These are phyloP conservation scores for Andrena praecox DNA, from an alignment of 2,888 invertebrate species.

Conservation along the genomic window DNA sequence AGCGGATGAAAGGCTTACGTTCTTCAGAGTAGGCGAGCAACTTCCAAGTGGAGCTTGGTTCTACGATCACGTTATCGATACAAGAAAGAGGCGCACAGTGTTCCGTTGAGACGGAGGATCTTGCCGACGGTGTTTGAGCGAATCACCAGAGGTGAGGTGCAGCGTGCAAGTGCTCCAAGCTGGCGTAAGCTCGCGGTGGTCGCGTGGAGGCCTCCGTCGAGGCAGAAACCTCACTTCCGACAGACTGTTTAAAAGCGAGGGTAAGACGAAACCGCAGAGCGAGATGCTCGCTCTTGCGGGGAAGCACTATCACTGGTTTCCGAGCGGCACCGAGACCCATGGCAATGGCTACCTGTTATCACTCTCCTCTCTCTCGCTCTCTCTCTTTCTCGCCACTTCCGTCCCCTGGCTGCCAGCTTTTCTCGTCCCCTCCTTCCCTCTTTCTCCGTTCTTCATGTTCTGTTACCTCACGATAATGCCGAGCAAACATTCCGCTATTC, in stretches of 20 bases:
- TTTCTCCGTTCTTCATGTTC: constrained; percentile 52
- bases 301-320: constrained; percentile 79
- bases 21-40: too few species aligned
- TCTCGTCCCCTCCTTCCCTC: constrained; percentile 34
- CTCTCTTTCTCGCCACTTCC: constrained; percentile 22
- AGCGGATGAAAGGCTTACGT: too few species aligned
- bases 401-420: constrained; percentile 23
- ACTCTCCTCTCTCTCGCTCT: constrained; percentile 62
- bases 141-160: constrained; percentile 3
- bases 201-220: constrained; percentile 21
- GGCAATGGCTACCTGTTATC: constrained; percentile 79
- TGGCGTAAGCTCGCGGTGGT: constrained; percentile 4
- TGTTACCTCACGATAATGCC: constrained; percentile 66
- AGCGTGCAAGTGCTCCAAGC: neutral
- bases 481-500: constrained; percentile 70
- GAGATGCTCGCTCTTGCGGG: constrained; percentile 74
- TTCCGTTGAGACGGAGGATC: neutral
- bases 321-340: constrained; percentile 70
- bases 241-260: constrained; percentile 38
- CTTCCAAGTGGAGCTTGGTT: too few species aligned
- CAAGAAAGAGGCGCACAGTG: too few species aligned
- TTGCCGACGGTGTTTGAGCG: neutral
- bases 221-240: constrained; percentile 36
- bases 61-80: too few species aligned
- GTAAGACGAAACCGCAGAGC: constrained; percentile 59